A percentile compares a stretch with the other conserved stretches of the same genome.
These are phyloP conservation scores for Dromas ardeola DNA, from an alignment of 2,113 vertebrate species.

Conservation along the genomic window DNA sequence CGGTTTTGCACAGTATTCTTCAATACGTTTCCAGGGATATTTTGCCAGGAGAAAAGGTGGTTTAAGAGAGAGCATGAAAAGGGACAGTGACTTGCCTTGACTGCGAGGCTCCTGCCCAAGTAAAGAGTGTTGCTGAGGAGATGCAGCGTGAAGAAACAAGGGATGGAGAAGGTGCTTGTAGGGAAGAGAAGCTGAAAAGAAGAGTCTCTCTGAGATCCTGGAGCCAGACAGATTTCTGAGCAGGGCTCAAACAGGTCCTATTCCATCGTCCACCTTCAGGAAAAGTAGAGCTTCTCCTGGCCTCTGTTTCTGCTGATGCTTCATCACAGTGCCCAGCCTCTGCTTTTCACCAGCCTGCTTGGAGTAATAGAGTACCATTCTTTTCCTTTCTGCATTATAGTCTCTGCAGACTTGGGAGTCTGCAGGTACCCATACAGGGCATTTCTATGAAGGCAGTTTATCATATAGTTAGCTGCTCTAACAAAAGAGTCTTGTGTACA, in stretches of 20 bases:
- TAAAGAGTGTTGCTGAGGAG: not conserved
- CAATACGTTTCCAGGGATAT: not conserved
- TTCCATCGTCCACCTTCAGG: not conserved
- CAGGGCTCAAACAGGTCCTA: not conserved
- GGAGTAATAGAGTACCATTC: not conserved
- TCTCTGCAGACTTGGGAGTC: not conserved
- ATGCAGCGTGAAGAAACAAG: not conserved
- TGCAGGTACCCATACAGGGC: not conserved
- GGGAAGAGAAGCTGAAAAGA: not conserved
- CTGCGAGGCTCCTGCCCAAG: not conserved
- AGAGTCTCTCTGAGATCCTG: not conserved
- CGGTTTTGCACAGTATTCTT: not conserved
- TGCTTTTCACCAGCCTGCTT: not conserved
- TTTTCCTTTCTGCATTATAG: not conserved
- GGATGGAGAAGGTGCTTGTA: not conserved
- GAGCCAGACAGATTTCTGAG: not conserved
- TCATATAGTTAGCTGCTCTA: not conserved
- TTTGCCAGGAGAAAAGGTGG: not conserved
- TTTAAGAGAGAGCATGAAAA: not conserved
- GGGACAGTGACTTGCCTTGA: not conserved
- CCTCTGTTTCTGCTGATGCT: not conserved
- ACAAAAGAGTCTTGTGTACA: not conserved
- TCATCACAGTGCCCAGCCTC: not conserved
- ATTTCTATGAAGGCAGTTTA: not conserved
- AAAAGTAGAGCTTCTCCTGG: not conserved